Evolutionary conservation across 2,113 vertebrate species (phyloP), one percentile per base, ranked within the genome.

Genomic region (Sapayoa aenigma): DNA sequence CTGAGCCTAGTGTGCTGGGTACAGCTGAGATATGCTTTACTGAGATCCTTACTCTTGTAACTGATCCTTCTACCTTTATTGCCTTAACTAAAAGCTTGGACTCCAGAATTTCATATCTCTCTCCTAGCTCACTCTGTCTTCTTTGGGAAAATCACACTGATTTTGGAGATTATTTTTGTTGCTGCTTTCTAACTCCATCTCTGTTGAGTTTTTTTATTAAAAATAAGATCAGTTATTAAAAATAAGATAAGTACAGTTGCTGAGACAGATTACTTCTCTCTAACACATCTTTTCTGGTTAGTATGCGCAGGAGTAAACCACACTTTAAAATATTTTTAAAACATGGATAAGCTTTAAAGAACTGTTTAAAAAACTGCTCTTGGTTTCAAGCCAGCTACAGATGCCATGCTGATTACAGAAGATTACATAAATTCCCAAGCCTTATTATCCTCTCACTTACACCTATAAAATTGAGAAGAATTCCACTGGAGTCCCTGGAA

Each of bases 351-450:
- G 55, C 22, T 93, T 93, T 92, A 88, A 88, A 88, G 68, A 93
- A 78, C 52, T 92, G 72, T 81, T 96, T 86, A 68, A 95, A 93
- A 94, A 88, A 52, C 68, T 86, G 59, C 15, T 86, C 31, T 90
- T 94, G 88, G 90, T 92, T 94, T 94, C 52, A 25, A 93, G 87
- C 93, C 95, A 94, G 75, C 62, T 93, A 86, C 59, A 95, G 82
- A 95, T 87, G 68, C 82, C 92, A 92, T 72, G 50, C 72, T 95
- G 90, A 93, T 93, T 95, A 93, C 75, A 88, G 95, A 93, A 93
- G 82, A 95, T 91, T 95, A 94, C 72, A 80, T 86, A 83, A 95
- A 94, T 89, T 95, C 67, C 42, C 71, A 28, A 85, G 62, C n/a
- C 33, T 91, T 91, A 94, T 93, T 87, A 96, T 83, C 47, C 12